Conservation (phyloP, 1,140 invertebrate species). For the Cecropterus lyciades region DNA sequence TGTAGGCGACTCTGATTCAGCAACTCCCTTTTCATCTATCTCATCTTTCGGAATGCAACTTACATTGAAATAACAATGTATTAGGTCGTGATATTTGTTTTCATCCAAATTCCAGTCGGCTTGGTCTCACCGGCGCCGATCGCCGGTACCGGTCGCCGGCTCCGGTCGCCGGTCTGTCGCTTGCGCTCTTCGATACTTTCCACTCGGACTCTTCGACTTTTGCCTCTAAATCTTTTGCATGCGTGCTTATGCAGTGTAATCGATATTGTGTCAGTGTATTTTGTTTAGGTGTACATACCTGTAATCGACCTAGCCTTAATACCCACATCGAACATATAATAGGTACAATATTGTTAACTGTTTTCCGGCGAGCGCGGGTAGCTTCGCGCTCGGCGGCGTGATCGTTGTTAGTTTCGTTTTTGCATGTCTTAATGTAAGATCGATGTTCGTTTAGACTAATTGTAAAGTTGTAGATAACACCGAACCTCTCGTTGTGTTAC, state of each 20-base stretch:
- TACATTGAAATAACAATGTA: conserved; percentile 83
- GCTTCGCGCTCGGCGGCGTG: conserved; percentile 27
- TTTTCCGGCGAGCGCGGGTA: conserved; percentile 31
- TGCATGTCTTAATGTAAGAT: conserved; percentile 77
- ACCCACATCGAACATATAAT: conserved; percentile 79
- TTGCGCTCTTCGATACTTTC: conserved; percentile 55
- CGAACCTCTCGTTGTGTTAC: conserved; percentile 65
- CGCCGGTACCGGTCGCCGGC: conserved; percentile 14
- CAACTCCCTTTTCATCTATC: conserved; percentile 51
- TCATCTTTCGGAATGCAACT: conserved; percentile 52
- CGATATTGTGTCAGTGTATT: conserved; percentile 70
- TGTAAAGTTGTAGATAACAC: conserved; percentile 70
- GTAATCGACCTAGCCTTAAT: conserved; percentile 79
- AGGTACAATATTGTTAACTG: conserved; percentile 70
- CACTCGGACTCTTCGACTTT: conserved; percentile 60
- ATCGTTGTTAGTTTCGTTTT: conserved; percentile 63
- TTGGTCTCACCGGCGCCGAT: conserved; percentile 42
- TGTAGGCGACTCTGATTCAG: conserved; percentile 56
- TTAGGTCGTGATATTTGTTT: conserved; percentile 69
- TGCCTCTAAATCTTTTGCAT: conserved; percentile 82
- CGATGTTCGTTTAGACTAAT: conserved; percentile 67
- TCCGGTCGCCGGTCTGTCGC: conserved; percentile 37
- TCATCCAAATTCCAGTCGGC: conserved; percentile 81
- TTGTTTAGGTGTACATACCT: conserved; percentile 71
- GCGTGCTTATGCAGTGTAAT: conserved; percentile 78